Conservation (phyloP, 1,140 invertebrate species). For the Thrips palmi region DNA sequence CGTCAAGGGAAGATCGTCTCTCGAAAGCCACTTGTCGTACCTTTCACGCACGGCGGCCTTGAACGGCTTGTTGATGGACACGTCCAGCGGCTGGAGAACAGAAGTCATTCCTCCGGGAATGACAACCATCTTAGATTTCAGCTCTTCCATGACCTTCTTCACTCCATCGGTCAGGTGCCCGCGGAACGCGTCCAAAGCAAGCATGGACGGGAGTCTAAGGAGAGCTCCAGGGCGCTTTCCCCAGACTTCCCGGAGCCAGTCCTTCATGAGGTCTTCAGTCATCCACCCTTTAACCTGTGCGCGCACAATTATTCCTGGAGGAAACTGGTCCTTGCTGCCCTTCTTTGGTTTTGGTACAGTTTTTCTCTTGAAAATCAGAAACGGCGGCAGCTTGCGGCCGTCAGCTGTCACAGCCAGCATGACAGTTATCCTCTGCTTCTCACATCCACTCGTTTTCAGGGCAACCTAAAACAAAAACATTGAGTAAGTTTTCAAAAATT, state of each 20-base stretch:
- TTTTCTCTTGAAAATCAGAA: slow-evolving; percentile 12
- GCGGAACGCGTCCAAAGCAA: slow-evolving; percentile 10
- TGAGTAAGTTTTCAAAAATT: no score
- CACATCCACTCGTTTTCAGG: slow-evolving; percentile 9
- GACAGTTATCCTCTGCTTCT: slow-evolving; percentile 9
- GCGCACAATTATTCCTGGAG: slow-evolving; percentile 8
- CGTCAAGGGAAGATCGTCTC: slow-evolving; percentile 4
- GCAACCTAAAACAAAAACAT: no score
- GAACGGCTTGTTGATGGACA: slow-evolving; percentile 8
- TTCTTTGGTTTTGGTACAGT: slow-evolving; percentile 6
- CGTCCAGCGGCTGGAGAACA: slow-evolving; percentile 17
- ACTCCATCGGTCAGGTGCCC: slow-evolving; percentile 9
- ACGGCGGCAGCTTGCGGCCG: slow-evolving; percentile 11
- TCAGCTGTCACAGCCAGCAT: slow-evolving; percentile 12
- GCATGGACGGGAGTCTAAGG: slow-evolving; percentile 8
- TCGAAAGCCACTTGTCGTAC: slow-evolving; percentile 8
- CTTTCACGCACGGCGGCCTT: not conserved
- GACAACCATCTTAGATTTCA: slow-evolving; percentile 11
- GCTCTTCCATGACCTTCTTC: slow-evolving; percentile 2
- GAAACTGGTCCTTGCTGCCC: slow-evolving; percentile 12
- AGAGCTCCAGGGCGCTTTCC: slow-evolving; percentile 10
- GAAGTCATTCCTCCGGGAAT: slow-evolving; percentile 16
- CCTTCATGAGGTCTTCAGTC: slow-evolving; percentile 10
- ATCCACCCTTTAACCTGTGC: slow-evolving; percentile 14
- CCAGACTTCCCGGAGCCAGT: slow-evolving; percentile 11